Evolutionary conservation across 2,888 invertebrate species (phyloP).

Genomic region (Lithophane socia): DNA sequence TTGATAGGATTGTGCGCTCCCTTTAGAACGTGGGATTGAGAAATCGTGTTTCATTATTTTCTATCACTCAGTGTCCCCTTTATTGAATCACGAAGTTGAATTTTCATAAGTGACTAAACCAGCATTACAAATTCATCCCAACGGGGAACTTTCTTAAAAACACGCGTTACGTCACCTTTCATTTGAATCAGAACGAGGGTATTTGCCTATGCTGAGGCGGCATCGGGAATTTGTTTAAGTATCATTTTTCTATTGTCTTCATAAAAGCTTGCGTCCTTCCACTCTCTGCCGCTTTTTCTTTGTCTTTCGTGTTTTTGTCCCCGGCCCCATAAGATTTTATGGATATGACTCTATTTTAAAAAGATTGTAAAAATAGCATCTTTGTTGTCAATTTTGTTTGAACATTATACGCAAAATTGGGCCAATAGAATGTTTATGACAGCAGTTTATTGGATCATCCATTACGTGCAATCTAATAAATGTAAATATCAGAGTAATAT

Average conservation of each 20-base stretch:
- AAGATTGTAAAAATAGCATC: neutral
- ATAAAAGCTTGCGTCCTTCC: constrained; percentile 75
- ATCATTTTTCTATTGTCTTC: constrained; percentile 82
- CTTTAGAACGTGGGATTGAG: constrained; percentile 75
- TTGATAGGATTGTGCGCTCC: constrained; percentile 75
- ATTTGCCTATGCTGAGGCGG: constrained; percentile 71
- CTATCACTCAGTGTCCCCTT: constrained; percentile 73
- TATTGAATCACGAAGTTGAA: constrained; percentile 68
- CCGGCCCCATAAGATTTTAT: constrained; percentile 67
- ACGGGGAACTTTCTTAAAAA: constrained; percentile 45
- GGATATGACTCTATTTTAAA: constrained; percentile 61
- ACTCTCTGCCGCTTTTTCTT: constrained; percentile 75
- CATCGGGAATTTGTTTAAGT: constrained; percentile 77
- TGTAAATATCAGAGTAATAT: constrained; percentile 40
- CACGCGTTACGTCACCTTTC: constrained; percentile 62
- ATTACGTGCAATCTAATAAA: constrained; percentile 4
- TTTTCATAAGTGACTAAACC: constrained; percentile 74
- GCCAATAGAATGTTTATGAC: constrained; percentile 35
- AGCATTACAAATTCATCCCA: constrained; percentile 66
- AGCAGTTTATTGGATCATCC: constrained; percentile 30
- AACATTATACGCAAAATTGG: constrained; percentile 18
- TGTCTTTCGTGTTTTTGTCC: constrained; percentile 71
- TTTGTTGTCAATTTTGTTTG: constrained; percentile 14
- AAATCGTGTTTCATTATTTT: constrained; percentile 78
- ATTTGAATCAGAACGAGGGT: constrained; percentile 64